These are phyloP conservation scores for Notothenia coriiceps DNA, from an alignment of 2,113 vertebrate genomes.

Conservation along the genomic window DNA sequence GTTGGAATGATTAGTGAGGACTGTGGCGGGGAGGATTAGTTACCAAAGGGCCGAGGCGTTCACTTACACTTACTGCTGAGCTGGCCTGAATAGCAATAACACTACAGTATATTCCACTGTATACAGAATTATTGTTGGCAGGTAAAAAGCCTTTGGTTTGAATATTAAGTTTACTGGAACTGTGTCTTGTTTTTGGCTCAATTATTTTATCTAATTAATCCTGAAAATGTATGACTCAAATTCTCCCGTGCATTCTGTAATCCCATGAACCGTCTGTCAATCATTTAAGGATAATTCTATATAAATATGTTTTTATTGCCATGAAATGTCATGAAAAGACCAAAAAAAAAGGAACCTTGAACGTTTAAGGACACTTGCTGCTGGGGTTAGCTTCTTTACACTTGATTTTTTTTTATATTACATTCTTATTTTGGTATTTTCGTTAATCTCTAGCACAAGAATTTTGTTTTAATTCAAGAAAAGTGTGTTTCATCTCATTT, in stretches of 20 bases:
- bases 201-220: background rate
- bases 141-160: constrained; percentile 8
- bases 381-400: too few relatives aligned
- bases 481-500: too few relatives aligned
- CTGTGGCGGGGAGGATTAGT: constrained; percentile 59
- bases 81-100: constrained; percentile 12
- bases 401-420: too few relatives aligned
- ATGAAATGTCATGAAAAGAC: background rate
- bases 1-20: constrained; percentile 74
- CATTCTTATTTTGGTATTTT: too few relatives aligned
- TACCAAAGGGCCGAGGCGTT: constrained; percentile 54
- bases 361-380: too few relatives aligned
- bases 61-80: constrained; percentile 57
- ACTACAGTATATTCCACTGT: constrained; percentile 2
- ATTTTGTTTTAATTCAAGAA: too few relatives aligned
- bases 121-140: constrained; percentile 30
- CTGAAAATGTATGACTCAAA: background rate
- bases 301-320: background rate
- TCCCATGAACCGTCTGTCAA: background rate
- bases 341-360: background rate
- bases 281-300: background rate
- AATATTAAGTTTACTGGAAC: constrained; percentile 32
- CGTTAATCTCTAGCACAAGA: too few relatives aligned
- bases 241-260: background rate
- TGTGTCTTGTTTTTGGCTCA: background rate